Evolutionary conservation across 2,113 vertebrate species (phyloP).

Genomic region (Rhabdomys dilectus): DNA sequence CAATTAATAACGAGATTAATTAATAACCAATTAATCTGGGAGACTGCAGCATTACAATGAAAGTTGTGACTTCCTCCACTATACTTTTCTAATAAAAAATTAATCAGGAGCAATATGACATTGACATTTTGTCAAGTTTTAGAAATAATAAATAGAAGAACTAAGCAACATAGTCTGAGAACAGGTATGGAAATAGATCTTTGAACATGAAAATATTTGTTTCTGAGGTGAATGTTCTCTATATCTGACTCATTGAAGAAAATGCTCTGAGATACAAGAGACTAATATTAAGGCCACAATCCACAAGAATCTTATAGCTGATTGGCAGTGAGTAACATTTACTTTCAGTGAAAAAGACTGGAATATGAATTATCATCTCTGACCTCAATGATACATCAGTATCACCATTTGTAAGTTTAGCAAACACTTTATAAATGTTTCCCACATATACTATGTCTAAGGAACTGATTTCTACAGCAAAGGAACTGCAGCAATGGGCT

Average conservation of each 20-base stretch:
- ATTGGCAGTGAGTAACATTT: background rate
- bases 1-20: too few species aligned
- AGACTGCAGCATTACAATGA: background rate
- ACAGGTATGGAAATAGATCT: background rate
- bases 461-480: background rate
- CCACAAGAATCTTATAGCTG: background rate
- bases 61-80: too few species aligned
- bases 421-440: background rate
- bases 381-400: background rate
- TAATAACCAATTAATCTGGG: background rate
- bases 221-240: background rate
- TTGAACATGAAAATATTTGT: background rate
- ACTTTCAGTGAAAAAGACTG: background rate
- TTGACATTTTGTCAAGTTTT: background rate
- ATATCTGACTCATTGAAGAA: background rate
- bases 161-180: background rate
- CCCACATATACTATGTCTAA: background rate
- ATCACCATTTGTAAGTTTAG: background rate
- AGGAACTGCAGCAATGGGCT: background rate
- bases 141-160: conserved; percentile 48
- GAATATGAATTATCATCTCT: background rate
- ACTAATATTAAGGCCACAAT: background rate
- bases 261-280: background rate
- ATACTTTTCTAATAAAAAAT: too few species aligned
- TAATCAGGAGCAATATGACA: background rate